A percentile compares a stretch with the other conserved stretches of the same genome.
phyloP scores from a whole-genome alignment of 2,113 vertebrate genomes.

The Podilymbus podiceps region DNA sequence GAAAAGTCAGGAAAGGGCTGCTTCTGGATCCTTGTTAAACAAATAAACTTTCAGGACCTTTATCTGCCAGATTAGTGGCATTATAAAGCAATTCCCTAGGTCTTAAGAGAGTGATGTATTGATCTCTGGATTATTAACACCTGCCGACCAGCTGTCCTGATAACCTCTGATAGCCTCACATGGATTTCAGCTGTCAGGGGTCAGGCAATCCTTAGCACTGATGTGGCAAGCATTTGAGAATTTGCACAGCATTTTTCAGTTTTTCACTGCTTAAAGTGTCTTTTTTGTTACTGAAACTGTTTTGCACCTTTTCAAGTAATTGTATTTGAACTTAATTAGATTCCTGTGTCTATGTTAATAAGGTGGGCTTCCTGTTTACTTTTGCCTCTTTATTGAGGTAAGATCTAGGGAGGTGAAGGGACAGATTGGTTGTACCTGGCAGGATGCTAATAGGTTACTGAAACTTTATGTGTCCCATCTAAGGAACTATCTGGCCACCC shows the following conservation, averaged over 20 bases:
- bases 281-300: neutral
- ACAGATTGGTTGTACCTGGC: accelerated
- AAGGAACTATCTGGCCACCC: accelerated
- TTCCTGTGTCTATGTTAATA: neutral
- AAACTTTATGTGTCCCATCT: accelerated
- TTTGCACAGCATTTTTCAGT: neutral
- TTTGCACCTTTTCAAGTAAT: neutral
- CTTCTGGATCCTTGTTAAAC: neutral
- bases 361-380: neutral
- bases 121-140: neutral
- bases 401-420: accelerated
- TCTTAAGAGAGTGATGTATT: neutral
- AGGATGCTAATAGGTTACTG: accelerated
- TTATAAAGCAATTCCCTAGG: neutral
- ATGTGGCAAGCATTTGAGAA: neutral
- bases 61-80: neutral
- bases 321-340: neutral
- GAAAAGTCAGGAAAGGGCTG: neutral
- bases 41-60: neutral
- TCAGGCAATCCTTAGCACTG: neutral
- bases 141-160: neutral
- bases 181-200: neutral
- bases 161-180: neutral
- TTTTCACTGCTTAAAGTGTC: neutral
- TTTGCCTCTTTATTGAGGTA: neutral